Percentiles rank a stretch among this genome's conserved stretches.
Conservation (phyloP, 2,888 invertebrate species). For the Aleiodes alternator region DNA sequence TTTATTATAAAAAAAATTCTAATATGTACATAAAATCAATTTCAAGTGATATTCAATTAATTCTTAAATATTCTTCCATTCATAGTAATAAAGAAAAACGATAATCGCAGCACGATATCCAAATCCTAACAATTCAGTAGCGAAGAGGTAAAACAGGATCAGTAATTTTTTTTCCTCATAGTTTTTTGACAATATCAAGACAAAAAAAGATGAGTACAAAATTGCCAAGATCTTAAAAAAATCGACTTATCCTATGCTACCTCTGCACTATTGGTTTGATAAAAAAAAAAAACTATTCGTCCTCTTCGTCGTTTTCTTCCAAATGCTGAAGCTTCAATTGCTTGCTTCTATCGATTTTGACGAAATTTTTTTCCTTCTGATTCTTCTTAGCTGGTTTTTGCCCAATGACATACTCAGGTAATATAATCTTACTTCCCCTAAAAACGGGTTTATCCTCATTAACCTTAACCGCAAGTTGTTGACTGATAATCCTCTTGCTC, state of each 20-base stretch:
- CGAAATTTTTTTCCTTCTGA: conserved; percentile 48
- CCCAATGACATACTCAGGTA: conserved; percentile 91
- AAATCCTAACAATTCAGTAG: neutral
- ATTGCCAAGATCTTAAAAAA: no score
- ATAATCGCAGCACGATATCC: neutral
- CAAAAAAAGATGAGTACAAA: no score
- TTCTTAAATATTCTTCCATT: no score
- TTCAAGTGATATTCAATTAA: no score
- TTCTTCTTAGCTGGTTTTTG: conserved; percentile 78
- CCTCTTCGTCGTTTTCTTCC: conserved; percentile 76
- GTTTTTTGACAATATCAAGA: no score
- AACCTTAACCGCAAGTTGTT: conserved; percentile 51
- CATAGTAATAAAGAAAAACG: neutral
- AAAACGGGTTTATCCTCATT: conserved; percentile 77
- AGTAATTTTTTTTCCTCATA: no score
- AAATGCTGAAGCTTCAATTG: conserved; percentile 79
- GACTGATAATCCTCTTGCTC: conserved; percentile 18
- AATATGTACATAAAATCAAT: no score
- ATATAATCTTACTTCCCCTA: conserved; percentile 83
- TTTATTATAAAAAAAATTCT: no score
- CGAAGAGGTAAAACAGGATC: neutral
- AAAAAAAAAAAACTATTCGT: conserved; percentile 1
- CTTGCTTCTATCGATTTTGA: conserved; percentile 62
- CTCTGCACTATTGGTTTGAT: no score
- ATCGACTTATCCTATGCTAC: no score